These are phyloP conservation scores for Epiblema foenella DNA, from an alignment of 2,888 invertebrate species.

Conservation along the genomic window DNA sequence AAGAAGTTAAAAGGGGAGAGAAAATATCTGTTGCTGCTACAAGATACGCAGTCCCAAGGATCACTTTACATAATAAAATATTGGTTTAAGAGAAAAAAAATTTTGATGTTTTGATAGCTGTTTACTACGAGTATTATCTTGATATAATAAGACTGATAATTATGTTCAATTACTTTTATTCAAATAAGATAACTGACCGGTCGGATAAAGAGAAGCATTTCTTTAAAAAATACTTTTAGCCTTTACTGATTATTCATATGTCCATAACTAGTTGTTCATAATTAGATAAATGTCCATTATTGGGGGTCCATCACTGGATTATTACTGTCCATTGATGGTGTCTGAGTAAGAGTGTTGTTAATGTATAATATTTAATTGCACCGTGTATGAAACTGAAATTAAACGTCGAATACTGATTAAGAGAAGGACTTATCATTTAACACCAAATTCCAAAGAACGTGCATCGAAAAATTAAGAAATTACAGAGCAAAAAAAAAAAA, in stretches of 20 bases:
- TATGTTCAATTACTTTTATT: too few species aligned
- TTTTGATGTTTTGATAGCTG: too few species aligned
- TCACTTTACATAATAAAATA: too few species aligned
- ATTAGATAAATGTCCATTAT: constrained; percentile 10
- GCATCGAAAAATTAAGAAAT: constrained; percentile 33
- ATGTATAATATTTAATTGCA: constrained; percentile 26
- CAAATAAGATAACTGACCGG: too few species aligned
- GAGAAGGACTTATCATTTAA: constrained; percentile 29
- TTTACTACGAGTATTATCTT: too few species aligned
- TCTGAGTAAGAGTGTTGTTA: constrained; percentile 18
- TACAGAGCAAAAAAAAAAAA: constrained; percentile 29
- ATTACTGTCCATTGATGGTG: constrained; percentile 14
- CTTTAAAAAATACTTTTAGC: too few species aligned
- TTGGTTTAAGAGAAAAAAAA: too few species aligned
- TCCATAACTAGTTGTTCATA: constrained; percentile 13
- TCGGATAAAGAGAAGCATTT: too few species aligned
- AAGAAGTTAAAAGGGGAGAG: constrained; percentile 1
- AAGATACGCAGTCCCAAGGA: too few species aligned
- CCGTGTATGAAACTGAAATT: constrained; percentile 31
- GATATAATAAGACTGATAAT: too few species aligned
- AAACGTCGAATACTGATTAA: constrained; percentile 32
- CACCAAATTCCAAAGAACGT: constrained; percentile 35
- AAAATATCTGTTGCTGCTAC: too few species aligned
- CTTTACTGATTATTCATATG: too few species aligned
- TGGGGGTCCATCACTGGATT: constrained; percentile 4